Evolutionary conservation across 2,113 vertebrate species (phyloP).

Genomic region (Daubentonia madagascariensis): DNA sequence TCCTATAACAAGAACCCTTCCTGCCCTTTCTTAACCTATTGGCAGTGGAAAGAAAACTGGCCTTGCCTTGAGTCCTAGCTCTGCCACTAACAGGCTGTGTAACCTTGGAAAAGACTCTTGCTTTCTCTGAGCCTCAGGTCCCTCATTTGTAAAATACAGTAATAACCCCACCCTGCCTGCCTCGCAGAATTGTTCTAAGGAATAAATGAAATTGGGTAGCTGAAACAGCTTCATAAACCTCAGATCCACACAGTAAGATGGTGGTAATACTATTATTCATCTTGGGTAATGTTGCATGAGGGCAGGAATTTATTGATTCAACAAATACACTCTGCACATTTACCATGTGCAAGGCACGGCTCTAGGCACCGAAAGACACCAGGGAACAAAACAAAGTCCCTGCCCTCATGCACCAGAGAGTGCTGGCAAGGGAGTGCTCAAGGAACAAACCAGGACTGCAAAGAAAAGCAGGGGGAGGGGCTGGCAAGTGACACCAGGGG

Average conservation of each 20-base stretch:
- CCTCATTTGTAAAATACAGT: neutral
- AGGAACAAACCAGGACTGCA: neutral
- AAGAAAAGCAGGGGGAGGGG: neutral
- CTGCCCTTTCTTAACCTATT: neutral
- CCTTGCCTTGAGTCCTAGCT: neutral
- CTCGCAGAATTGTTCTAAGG: neutral
- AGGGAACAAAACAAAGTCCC: neutral
- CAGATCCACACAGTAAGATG: neutral
- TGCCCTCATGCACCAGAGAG: neutral
- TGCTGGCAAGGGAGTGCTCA: neutral
- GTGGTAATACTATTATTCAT: neutral
- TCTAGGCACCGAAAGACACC: neutral
- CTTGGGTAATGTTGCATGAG: neutral
- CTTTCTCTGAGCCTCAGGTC: neutral
- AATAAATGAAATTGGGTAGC: neutral
- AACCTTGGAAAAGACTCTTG: neutral
- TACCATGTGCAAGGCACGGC: rapidly evolving
- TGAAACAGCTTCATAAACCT: neutral
- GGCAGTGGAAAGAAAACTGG: neutral
- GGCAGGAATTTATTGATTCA: neutral
- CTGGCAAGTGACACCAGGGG: rapidly evolving
- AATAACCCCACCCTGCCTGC: neutral
- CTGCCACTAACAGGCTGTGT: neutral
- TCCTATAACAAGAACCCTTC: neutral
- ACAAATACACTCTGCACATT: neutral